phyloP scores from a whole-genome alignment of 2,797 vertebrate genomes.

The Mormyrus hasselquistii region DNA sequence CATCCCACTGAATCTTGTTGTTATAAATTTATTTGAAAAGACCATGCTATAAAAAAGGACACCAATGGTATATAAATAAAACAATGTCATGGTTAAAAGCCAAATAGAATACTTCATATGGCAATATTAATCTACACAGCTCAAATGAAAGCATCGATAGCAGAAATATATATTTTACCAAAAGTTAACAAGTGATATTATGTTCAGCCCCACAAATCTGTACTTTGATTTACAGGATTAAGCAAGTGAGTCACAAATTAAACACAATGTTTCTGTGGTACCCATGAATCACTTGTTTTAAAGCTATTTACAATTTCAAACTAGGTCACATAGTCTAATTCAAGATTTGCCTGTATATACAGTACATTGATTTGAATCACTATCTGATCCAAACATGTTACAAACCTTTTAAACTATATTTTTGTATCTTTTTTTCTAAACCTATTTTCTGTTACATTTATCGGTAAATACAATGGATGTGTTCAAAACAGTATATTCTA shows the following conservation, averaged over 20 bases:
- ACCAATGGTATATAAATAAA: slow-evolving; percentile 22
- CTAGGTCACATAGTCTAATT: slow-evolving; percentile 32
- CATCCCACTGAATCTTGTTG: background rate
- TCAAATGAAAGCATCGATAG: background rate
- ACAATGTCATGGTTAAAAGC: slow-evolving; percentile 21
- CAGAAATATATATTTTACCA: slow-evolving; percentile 2
- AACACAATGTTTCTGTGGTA: slow-evolving; percentile 40
- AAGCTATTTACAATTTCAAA: slow-evolving; percentile 48
- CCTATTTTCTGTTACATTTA: slow-evolving; percentile 35
- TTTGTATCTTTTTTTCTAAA: slow-evolving; percentile 40
- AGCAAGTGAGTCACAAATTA: slow-evolving; percentile 22
- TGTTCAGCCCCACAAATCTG: background rate
- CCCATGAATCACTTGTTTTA: slow-evolving; percentile 32
- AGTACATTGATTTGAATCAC: slow-evolving; percentile 36
- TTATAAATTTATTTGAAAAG: slow-evolving; percentile 6
- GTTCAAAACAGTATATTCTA: background rate
- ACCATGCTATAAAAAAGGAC: slow-evolving; percentile 13
- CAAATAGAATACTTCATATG: slow-evolving; percentile 18
- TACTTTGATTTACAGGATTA: slow-evolving; percentile 6
- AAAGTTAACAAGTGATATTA: slow-evolving; percentile 7
- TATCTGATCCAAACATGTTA: slow-evolving; percentile 41
- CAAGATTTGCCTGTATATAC: slow-evolving; percentile 39
- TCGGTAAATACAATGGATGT: slow-evolving; percentile 39
- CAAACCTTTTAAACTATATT: slow-evolving; percentile 28
- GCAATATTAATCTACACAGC: slow-evolving; percentile 7